Conservation (phyloP, 2,888 invertebrate genomes). For the Ommatoiulus sabulosus region DNA sequence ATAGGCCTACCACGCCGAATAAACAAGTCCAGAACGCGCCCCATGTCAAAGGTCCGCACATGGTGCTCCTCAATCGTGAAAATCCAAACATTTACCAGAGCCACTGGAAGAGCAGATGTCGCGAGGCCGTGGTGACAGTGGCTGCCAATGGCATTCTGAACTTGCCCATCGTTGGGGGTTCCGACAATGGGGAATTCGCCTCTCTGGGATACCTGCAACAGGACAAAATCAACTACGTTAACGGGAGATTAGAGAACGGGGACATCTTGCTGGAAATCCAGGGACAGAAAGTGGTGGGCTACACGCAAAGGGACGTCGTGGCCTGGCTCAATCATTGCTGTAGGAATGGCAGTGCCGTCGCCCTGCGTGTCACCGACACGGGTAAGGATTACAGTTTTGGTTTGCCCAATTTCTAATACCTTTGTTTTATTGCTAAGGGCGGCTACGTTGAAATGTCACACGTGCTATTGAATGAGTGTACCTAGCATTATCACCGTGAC, state of each 20-base stretch:
- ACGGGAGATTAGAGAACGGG: slow-evolving; percentile 61
- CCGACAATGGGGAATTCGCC: slow-evolving; percentile 69
- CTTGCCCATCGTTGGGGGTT: slow-evolving; percentile 70
- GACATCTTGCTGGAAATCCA: slow-evolving; percentile 72
- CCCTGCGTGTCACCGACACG: slow-evolving; percentile 70
- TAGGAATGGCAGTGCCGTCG: slow-evolving; percentile 71
- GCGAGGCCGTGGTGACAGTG: slow-evolving; percentile 68
- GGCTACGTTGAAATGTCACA: not conserved
- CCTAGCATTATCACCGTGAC: not conserved
- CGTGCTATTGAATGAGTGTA: not conserved
- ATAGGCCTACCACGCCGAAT: slow-evolving; percentile 45
- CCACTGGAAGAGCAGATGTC: slow-evolving; percentile 69
- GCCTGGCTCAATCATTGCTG: slow-evolving; percentile 72
- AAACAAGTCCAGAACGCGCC: not conserved
- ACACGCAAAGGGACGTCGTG: slow-evolving; percentile 71
- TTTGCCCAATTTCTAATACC: not conserved
- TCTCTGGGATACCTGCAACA: slow-evolving; percentile 64
- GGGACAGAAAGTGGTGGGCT: slow-evolving; percentile 73
- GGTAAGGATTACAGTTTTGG: slow-evolving; percentile 66
- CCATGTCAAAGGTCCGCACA: not conserved
- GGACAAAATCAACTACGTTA: slow-evolving; percentile 60
- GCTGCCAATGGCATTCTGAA: slow-evolving; percentile 67
- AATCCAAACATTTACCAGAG: slow-evolving; percentile 58
- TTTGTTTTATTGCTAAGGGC: slow-evolving; percentile 1
- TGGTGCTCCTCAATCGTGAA: not conserved